These are phyloP conservation scores for Tenthredo distinguenda DNA, from an alignment of 2,888 invertebrate genomes.

Conservation along the genomic window DNA sequence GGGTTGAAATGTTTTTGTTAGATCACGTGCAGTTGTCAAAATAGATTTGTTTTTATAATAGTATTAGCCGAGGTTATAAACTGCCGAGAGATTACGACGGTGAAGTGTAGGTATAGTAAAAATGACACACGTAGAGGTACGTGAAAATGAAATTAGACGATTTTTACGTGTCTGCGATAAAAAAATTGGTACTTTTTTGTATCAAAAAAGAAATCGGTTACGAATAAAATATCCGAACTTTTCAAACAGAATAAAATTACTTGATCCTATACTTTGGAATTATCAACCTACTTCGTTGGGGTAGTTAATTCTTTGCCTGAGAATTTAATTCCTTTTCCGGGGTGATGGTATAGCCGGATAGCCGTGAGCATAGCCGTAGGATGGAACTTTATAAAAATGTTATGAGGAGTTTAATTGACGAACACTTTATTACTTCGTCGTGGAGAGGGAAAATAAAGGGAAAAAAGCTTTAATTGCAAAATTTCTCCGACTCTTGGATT, in stretches of 20 bases:
- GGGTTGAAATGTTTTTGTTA: conserved; percentile 73
- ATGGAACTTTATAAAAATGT: conserved; percentile 74
- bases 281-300: conserved; percentile 2
- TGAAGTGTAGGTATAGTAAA: conserved; percentile 67
- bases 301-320: conserved; percentile 24
- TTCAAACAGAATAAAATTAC: neutral
- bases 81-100: conserved; percentile 65
- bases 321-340: conserved; percentile 23
- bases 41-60: conserved; percentile 73
- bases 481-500: conserved; percentile 62
- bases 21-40: conserved; percentile 77
- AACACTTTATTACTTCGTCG: conserved; percentile 71
- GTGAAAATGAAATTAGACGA: neutral
- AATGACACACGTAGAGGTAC: neutral
- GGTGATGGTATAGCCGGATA: conserved; percentile 16
- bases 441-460: conserved; percentile 59
- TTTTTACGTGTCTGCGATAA: neutral
- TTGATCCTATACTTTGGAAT: conserved; percentile 43
- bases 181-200: neutral
- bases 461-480: conserved; percentile 70
- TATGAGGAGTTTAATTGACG: conserved; percentile 74
- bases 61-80: conserved; percentile 61
- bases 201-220: conserved; percentile 62
- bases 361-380: conserved; percentile 49
- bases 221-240: neutral